Conservation (phyloP, 2,113 vertebrate genomes). For the Brachyhypopomus gauderio region DNA sequence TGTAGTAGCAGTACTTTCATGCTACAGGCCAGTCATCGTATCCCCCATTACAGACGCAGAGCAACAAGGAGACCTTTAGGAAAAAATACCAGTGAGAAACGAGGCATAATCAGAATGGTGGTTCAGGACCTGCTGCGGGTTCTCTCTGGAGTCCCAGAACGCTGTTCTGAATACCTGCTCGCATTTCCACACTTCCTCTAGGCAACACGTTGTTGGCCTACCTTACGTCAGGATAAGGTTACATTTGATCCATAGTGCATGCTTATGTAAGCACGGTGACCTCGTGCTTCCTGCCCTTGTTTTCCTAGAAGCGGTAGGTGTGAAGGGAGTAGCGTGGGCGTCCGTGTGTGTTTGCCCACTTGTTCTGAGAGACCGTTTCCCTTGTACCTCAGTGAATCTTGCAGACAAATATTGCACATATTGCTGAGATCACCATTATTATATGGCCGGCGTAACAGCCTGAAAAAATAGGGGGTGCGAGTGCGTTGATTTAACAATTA, state of each 20-base stretch:
- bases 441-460: slow-evolving; percentile 36
- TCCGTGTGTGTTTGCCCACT: not conserved
- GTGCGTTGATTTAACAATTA: slow-evolving; percentile 35
- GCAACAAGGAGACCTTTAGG: not conserved
- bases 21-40: slow-evolving; percentile 26
- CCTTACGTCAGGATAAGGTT: slow-evolving; percentile 1
- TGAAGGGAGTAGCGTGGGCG: not conserved
- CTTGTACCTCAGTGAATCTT: not conserved
- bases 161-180: not conserved
- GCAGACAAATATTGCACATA: not conserved
- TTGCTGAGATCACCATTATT: slow-evolving; percentile 33
- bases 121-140: not conserved
- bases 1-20: not conserved
- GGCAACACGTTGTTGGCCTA: not conserved
- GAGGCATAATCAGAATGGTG: not conserved
- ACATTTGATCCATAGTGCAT: slow-evolving; percentile 15
- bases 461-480: slow-evolving; percentile 6
- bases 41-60: slow-evolving; percentile 23
- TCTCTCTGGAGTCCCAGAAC: not conserved
- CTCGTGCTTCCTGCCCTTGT: slow-evolving; percentile 11
- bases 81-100: not conserved
- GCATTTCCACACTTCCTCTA: not conserved
- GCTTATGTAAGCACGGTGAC: slow-evolving; percentile 22
- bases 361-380: slow-evolving; percentile 2
- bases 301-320: slow-evolving; percentile 19